Evolutionary conservation across 2,113 vertebrate genomes (phyloP).

Genomic region (Gopherus flavomarginatus): DNA sequence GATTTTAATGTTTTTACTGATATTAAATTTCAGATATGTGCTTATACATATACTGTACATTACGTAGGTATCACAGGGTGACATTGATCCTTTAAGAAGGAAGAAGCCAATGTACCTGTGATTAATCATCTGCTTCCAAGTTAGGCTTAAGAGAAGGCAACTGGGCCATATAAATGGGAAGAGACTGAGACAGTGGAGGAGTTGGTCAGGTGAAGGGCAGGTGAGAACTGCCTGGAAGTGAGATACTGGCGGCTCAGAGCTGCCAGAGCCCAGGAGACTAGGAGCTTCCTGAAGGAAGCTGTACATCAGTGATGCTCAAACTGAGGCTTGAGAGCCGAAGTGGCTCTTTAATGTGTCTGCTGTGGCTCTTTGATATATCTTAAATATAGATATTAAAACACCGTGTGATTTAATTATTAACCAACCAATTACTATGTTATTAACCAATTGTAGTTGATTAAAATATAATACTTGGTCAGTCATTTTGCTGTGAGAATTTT

Average conservation of each 20-base stretch:
- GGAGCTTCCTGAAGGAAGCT: background rate
- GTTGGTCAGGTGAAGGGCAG: background rate
- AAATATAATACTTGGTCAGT: background rate
- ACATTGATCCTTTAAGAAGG: background rate
- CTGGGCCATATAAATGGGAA: background rate
- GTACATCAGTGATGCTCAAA: background rate
- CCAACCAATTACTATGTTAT: background rate
- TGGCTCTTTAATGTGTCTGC: background rate
- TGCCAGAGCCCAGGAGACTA: background rate
- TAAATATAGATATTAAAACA: background rate
- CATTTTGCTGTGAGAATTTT: background rate
- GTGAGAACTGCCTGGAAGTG: background rate
- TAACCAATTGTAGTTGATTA: background rate
- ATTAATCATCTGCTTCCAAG: background rate
- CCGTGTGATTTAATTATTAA: background rate
- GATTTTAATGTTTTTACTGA: background rate
- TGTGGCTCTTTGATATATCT: background rate
- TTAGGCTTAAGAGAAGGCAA: background rate
- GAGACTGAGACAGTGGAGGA: background rate
- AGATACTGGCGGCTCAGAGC: no score
- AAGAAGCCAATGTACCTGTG: background rate
- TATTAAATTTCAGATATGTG: rapidly evolving
- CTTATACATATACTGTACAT: background rate
- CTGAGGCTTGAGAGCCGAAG: background rate
- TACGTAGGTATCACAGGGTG: no score